Conservation (phyloP, 2,888 invertebrate genomes). For the Drosophila colorata region DNA sequence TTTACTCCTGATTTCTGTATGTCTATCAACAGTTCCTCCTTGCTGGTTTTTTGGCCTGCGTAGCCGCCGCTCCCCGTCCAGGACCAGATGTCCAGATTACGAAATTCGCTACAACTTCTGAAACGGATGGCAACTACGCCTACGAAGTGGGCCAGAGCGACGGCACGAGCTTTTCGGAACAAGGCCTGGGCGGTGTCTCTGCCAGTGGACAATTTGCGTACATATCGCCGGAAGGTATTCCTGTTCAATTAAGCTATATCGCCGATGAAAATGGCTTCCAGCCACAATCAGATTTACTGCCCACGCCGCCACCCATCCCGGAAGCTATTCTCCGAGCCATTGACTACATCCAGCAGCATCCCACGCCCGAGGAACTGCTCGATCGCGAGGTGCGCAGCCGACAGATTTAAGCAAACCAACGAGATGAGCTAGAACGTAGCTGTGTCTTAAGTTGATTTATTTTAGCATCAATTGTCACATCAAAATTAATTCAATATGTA, state of each 20-base stretch:
- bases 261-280: constrained; percentile 82
- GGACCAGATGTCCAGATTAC: constrained; percentile 23
- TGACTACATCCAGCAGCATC: constrained; percentile 74
- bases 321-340: constrained; percentile 70
- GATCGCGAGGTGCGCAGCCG: constrained; percentile 69
- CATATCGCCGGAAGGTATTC: constrained; percentile 79
- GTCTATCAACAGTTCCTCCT: constrained; percentile 55
- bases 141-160: constrained; percentile 86
- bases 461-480: constrained; percentile 13
- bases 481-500: constrained; percentile 13
- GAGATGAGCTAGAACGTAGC: constrained; percentile 15
- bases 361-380: constrained; percentile 78
- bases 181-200: constrained; percentile 86
- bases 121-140: constrained; percentile 84
- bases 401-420: constrained; percentile 49
- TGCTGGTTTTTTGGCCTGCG: constrained; percentile 47
- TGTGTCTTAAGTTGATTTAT: constrained; percentile 14
- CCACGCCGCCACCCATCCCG: constrained; percentile 82
- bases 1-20: not conserved
- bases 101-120: constrained; percentile 44
- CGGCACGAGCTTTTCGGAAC: constrained; percentile 86
- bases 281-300: constrained; percentile 77
- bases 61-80: constrained; percentile 39
- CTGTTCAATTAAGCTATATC: constrained; percentile 67
- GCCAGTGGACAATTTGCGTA: constrained; percentile 78